Evolutionary conservation across 2,797 vertebrate species (phyloP).

Genomic region (Lycodopsis pacificus): DNA sequence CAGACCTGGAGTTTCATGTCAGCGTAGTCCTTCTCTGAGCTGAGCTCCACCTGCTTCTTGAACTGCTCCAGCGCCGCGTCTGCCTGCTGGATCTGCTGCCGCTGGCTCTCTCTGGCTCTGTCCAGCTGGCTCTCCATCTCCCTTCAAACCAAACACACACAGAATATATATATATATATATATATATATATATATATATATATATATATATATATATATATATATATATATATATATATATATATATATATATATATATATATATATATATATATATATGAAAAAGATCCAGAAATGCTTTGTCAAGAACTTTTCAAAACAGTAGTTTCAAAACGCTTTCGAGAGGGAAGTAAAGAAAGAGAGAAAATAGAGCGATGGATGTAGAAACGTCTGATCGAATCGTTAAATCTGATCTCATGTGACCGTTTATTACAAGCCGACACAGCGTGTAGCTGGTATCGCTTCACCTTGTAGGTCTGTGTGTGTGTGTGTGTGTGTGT

Average conservation of each 20-base stretch:
- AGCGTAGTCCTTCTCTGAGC: slow-evolving; percentile 91
- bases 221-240: too few species aligned
- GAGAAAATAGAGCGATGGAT: slow-evolving; percentile 9
- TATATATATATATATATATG: not conserved
- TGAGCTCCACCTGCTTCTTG: slow-evolving; percentile 95
- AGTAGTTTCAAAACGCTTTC: slow-evolving; percentile 23
- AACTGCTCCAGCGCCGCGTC: slow-evolving; percentile 93
- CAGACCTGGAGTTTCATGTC: slow-evolving; percentile 95
- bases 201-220: too few species aligned
- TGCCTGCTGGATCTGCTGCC: slow-evolving; percentile 91
- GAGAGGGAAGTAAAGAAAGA: not conserved
- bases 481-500: too few species aligned
- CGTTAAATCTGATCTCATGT: not conserved
- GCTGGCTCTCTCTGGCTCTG: slow-evolving; percentile 88
- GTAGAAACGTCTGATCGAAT: not conserved
- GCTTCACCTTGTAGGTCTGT: not conserved
- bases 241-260: too few species aligned
- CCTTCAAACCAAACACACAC: slow-evolving; percentile 77
- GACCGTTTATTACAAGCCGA: too few species aligned
- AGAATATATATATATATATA: too few species aligned
- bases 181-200: too few species aligned
- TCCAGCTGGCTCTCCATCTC: slow-evolving; percentile 91
- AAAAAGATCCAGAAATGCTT: slow-evolving; percentile 26
- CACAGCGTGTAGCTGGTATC: not conserved
- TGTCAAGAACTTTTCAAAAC: slow-evolving; percentile 23